Conservation (phyloP, 2,113 vertebrate genomes). For the Neolamprologus caudopunctatus region DNA sequence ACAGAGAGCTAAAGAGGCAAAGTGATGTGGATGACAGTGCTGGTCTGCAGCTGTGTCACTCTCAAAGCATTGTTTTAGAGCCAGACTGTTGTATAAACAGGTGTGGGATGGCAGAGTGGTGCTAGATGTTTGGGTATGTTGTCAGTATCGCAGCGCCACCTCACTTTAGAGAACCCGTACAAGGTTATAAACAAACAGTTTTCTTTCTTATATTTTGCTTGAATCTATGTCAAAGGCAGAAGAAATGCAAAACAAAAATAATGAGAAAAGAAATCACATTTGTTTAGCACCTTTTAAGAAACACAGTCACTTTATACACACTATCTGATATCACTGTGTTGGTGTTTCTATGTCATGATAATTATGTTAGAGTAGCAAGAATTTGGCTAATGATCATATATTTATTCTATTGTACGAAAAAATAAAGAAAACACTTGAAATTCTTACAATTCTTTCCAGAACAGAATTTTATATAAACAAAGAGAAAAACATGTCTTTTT, state of each 20-base stretch:
- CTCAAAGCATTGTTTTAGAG: slow-evolving; percentile 14
- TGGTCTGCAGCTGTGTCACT: not conserved
- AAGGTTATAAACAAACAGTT: not conserved
- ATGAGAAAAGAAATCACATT: not conserved
- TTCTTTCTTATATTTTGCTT: not conserved
- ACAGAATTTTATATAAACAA: not conserved
- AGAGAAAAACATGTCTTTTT: not conserved
- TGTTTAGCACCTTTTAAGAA: not conserved
- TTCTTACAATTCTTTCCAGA: not conserved
- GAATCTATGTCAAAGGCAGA: not conserved
- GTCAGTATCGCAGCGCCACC: not conserved
- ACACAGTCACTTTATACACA: not conserved
- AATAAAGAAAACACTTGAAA: not conserved
- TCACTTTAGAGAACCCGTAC: not conserved
- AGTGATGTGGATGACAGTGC: not conserved
- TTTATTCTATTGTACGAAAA: not conserved
- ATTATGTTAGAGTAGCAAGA: not conserved
- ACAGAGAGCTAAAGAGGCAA: not conserved
- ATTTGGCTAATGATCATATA: not conserved
- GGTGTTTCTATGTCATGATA: not conserved
- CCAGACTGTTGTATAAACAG: slow-evolving; percentile 29
- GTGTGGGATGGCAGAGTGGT: not conserved
- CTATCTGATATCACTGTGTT: not conserved
- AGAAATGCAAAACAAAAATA: not conserved
- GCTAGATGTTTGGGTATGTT: not conserved